Evolutionary conservation across 1,140 invertebrate genomes (phyloP).

Genomic region (Leptopilina clavipes): DNA sequence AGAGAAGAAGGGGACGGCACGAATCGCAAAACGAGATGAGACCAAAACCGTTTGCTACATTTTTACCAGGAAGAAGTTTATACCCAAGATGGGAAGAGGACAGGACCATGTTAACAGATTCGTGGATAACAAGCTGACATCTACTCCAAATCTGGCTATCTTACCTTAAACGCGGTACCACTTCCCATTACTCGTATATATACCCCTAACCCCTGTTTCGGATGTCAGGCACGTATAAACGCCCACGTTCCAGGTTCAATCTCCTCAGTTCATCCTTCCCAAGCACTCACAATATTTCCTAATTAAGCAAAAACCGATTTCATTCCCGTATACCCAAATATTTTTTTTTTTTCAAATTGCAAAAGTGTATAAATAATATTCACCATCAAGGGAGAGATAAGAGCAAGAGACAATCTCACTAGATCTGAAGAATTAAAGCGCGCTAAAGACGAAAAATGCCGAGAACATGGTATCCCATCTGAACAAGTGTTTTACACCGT

Average conservation of each 20-base stretch:
- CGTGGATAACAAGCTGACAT: constrained; percentile 27
- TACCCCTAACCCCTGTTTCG: constrained; percentile 27
- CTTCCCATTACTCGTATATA: constrained; percentile 31
- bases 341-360: too few species aligned
- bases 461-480: not conserved
- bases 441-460: not conserved
- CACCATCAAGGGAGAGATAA: not conserved
- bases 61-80: constrained; percentile 20
- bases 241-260: constrained; percentile 27
- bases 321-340: too few species aligned
- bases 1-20: constrained; percentile 1
- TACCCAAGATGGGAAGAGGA: not conserved
- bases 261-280: not conserved
- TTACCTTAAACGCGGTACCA: constrained; percentile 27
- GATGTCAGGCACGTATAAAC: constrained; percentile 1
- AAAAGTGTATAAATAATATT: too few species aligned
- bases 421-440: not conserved
- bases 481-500: constrained; percentile 19
- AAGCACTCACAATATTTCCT: not conserved
- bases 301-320: not conserved
- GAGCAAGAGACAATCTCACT: too few species aligned
- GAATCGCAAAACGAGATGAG: constrained; percentile 31
- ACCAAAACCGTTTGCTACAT: not conserved
- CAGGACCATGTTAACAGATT: constrained; percentile 8
- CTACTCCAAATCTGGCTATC: constrained; percentile 46